Percentiles rank a stretch among this genome's conserved stretches.
Evolutionary conservation across 2,113 vertebrate genomes (phyloP).

Genomic region (Erythrolamprus reginae): DNA sequence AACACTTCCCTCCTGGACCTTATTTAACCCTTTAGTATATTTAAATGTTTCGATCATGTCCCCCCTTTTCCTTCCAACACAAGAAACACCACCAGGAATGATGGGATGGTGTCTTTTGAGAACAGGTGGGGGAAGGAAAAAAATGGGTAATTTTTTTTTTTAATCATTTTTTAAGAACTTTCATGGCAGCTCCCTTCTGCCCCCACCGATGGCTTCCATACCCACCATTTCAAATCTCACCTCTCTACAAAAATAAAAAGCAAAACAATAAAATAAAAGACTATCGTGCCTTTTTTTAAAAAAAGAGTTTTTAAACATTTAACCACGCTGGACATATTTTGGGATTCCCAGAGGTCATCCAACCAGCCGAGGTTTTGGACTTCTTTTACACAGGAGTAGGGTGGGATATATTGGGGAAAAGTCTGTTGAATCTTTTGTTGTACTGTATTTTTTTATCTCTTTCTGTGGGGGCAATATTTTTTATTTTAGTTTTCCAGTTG

Average conservation of each 20-base stretch:
- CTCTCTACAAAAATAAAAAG: not conserved
- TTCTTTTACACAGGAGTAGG: not conserved
- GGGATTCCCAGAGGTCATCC: not conserved
- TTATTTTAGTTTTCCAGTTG: not conserved
- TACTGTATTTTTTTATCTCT: conserved; percentile 36
- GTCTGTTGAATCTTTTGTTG: not conserved
- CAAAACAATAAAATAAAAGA: not conserved
- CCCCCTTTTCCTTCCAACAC: too few relatives aligned
- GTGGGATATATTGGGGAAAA: not conserved
- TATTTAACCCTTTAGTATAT: too few relatives aligned
- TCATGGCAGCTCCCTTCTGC: not conserved
- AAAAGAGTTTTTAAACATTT: not conserved
- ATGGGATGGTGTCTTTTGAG: not conserved
- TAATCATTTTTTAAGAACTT: not conserved
- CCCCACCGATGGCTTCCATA: not conserved
- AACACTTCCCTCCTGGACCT: too few relatives aligned
- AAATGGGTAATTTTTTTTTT: not conserved
- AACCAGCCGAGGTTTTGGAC: not conserved
- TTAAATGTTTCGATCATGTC: too few relatives aligned
- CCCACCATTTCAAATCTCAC: not conserved
- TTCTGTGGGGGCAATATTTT: conserved; percentile 41
- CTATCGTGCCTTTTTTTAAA: conserved; percentile 58
- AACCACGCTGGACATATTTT: conserved; percentile 5
- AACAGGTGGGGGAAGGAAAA: not conserved
- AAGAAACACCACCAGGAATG: not conserved